Percentiles rank a stretch among this genome's conserved stretches.
Conservation (phyloP, 2,797 vertebrate genomes). For the Scomberomorus guttatus region DNA sequence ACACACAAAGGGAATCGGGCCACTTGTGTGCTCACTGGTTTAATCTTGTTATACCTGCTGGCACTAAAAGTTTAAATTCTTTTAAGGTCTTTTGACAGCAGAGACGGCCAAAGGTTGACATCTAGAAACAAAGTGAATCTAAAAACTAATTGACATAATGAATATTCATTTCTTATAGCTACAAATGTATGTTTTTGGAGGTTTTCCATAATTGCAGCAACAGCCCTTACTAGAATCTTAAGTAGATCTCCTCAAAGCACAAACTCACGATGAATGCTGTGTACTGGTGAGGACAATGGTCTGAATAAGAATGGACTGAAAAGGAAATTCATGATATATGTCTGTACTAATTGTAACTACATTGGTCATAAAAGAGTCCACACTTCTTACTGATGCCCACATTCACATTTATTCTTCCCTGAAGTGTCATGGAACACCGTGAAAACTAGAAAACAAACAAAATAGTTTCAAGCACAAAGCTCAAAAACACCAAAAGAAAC, state of each 20-base stretch:
- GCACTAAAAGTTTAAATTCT: constrained; percentile 16
- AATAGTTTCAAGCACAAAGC: no score
- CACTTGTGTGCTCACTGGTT: constrained; percentile 15
- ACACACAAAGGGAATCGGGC: constrained; percentile 33
- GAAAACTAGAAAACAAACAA: background rate
- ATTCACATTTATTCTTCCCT: background rate
- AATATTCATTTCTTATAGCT: constrained; percentile 11
- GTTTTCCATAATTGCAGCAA: constrained; percentile 34
- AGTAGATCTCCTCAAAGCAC: constrained; percentile 16
- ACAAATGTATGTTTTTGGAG: constrained; percentile 23
- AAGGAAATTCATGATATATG: constrained; percentile 72
- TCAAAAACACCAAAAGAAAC: no score
- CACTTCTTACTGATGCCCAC: background rate
- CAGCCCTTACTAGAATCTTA: constrained; percentile 31
- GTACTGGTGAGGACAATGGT: constrained; percentile 53
- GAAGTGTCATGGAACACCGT: background rate
- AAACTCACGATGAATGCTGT: constrained; percentile 61
- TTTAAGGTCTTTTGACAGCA: background rate
- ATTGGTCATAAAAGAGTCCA: constrained; percentile 8
- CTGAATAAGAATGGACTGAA: constrained; percentile 61
- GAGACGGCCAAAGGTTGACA: no score
- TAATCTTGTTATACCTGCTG: background rate
- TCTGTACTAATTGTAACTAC: constrained; percentile 21
- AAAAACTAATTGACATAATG: background rate
- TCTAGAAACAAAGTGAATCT: no score